Base-by-base conservation (phyloP, 2,888 invertebrate species). In the Melanargia galathea region DNA sequence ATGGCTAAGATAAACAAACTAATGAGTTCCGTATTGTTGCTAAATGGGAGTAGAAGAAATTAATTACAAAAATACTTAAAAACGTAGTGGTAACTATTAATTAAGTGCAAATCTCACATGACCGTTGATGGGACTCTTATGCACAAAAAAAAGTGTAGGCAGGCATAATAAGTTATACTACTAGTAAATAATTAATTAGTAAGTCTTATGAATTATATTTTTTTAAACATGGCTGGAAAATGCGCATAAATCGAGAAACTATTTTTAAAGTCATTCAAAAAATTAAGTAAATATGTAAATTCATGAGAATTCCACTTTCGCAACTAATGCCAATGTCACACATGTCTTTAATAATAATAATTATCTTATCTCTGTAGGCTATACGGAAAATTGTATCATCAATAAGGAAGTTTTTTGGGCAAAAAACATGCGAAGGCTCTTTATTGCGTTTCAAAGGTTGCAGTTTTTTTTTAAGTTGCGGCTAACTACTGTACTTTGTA, bases 371-470 rank as follows among this genome's bases (percentile, higher is more conserved):
- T 52, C 11, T 20, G 52, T 35, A 49, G 20, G 45, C 10, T 20
- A 60, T 13, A 43, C 30, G 60, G 43, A 51, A 51, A 48, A 22
- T n/a, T 20, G 20, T 40, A 33, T 10, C 52, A 55, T 55, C 55
- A 33, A 52, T 22, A 43, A 51, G 60, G 60, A 60, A 60, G 43
- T 52, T 30, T n/a, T 52, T 22, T 24, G 24, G 11, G 13, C 24
- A 22, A 51, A 60, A 60, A 52, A 60, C 52, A 40, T 43, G 52
- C 52, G 43, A 43, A 43, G 60, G 51, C 52, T 45, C n/a, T 43
- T n/a, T 40, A 60, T 30, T 51, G 33, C 45, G 16, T 51, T 60
- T 43, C 45, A 52, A 60, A 60, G 60, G 60, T 52, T 45, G 49
- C 43, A 22, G 26, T 52, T 60, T 45, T 49, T 49, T 30, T 48